Percentiles rank a stretch among this genome's conserved stretches.
Evolutionary conservation across 2,113 vertebrate genomes (phyloP).

Genomic region (Dissostichus mawsoni): DNA sequence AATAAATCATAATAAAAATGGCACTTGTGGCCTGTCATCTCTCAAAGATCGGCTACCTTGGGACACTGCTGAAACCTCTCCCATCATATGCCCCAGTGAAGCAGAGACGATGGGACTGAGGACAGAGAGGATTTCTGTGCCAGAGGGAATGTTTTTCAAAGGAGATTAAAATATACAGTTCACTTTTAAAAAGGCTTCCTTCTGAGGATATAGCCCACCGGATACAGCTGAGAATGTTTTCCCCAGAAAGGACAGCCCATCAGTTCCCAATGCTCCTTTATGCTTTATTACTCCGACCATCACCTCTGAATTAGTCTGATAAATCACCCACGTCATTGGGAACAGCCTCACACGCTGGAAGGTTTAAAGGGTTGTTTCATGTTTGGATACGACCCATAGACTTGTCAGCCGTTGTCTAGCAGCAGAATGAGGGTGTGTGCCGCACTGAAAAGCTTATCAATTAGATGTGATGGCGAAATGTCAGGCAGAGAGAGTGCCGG

Average conservation of each 20-base stretch:
- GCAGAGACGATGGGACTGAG: slow-evolving; percentile 80
- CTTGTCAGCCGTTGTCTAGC: slow-evolving; percentile 46
- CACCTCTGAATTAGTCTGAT: slow-evolving; percentile 60
- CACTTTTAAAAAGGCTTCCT: slow-evolving; percentile 64
- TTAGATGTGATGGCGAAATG: slow-evolving; percentile 61
- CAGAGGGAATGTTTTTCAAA: slow-evolving; percentile 78
- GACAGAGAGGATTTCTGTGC: slow-evolving; percentile 70
- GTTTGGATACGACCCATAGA: slow-evolving; percentile 49
- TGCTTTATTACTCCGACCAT: slow-evolving; percentile 47
- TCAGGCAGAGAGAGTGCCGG: slow-evolving; percentile 25
- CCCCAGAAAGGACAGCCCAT: slow-evolving; percentile 3
- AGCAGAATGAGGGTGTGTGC: slow-evolving; percentile 25
- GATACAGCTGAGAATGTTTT: slow-evolving; percentile 29
- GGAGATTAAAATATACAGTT: slow-evolving; percentile 79
- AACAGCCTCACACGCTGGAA: slow-evolving; percentile 15
- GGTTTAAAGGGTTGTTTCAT: slow-evolving; percentile 40
- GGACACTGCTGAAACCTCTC: slow-evolving; percentile 81
- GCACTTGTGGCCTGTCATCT: slow-evolving; percentile 84
- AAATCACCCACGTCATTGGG: slow-evolving; percentile 52
- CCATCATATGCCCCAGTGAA: slow-evolving; percentile 86
- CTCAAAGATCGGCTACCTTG: slow-evolving; percentile 83
- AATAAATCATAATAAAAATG: slow-evolving; percentile 89
- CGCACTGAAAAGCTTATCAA: slow-evolving; percentile 57
- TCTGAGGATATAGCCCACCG: slow-evolving; percentile 17
- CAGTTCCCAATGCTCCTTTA: background rate